Evolutionary conservation across 2,797 vertebrate species (phyloP), one percentile per base, ranked within the genome.

Genomic region (Sebastes goodei): DNA sequence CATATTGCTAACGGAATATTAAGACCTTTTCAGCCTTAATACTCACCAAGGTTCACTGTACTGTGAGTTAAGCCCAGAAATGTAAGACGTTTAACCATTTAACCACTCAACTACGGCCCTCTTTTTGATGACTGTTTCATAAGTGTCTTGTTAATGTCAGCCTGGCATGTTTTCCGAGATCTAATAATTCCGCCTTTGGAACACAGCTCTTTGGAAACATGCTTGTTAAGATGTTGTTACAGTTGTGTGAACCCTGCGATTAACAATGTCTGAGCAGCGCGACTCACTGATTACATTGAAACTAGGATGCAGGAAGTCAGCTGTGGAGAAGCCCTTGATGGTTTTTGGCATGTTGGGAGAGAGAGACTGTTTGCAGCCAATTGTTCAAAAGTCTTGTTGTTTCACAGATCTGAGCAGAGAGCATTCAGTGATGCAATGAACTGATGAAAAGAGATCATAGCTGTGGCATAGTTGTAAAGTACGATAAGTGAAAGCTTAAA

Each of bases 251-350:
- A 84, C 79, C 63, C 68, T 63, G 76, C 80, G 76, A 93, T 85
- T 76, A 89, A 90, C 86, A 92, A 86, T 83, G 84, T 92, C 67
- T 84, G 80, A 89, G 84, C 69, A 73, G 84, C 71, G 29, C 53
- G 81, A 82, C 78, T 86, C 88, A 30, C 46, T 88, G 89, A 88
- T 85, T 89, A 62, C 85, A 92, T 83, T 91, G 78, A 89, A 83
- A 81, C 57, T 49, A 87, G 86, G 83, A 89, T 74, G 82, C 77
- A 84, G 91, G 84, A 90, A 88, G 88, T 89, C 84, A 82, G 83
- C 87, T 90, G 89, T 92, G 90, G 76, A 86, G 86, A 87, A 92
- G 89, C 87, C 86, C 75, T 90, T 85, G 75, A 81, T 81, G 85
- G 55, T 12, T 81, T 78, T 72, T 91, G 88, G 83, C 85, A 81